Evolutionary conservation across 2,797 vertebrate genomes (phyloP), one percentile per base, ranked within the genome.

Genomic region (Ceryle rudis): DNA sequence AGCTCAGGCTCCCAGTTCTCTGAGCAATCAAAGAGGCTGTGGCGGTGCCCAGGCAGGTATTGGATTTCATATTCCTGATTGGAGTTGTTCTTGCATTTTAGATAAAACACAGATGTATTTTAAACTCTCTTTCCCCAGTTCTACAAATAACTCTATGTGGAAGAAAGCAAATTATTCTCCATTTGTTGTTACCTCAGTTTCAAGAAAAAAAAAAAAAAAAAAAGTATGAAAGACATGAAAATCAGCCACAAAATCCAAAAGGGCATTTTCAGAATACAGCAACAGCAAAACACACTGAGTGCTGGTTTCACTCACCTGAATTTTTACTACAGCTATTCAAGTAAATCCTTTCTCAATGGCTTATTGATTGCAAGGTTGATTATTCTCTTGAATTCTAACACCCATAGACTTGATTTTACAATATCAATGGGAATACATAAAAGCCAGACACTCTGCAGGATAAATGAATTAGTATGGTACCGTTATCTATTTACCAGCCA

Each of bases 361-460:
- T 91, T 87, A 75, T 23, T 88, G 86, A 95, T 77, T 90, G 26
- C 39, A 81, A 52, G 55, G 75, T 77, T 92, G 91, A 90, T 80
- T 90, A 77, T 52, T 89, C 66, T 71, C 57, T 54, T 73, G 80
- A 71, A 82, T 87, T 90, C 71, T 75, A 93, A 74, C 57, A 89
- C 5, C 14, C 39, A 26, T 33, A 29, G 29, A 23, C 37, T 82
- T 1, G 10, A 31, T 78, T 71, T 85, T 86, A 52, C 78, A 46
- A 0, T 72, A 80, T 85, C 92, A 94, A 0, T 47, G 65, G 39
- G 71, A 82, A 77, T 65, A 64, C 39, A 44, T 25, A 51, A 35
- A 95, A 95, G 62, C 46, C 82, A 61, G n/a, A 44, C 4, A 5
- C 37, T 54, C 61, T 18, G 39, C 51, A 89, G 71, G 60, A 64